Evolutionary conservation across 2,888 invertebrate genomes (phyloP), one percentile per base, ranked within the genome.

Genomic region (Myopa tessellatipennis): DNA sequence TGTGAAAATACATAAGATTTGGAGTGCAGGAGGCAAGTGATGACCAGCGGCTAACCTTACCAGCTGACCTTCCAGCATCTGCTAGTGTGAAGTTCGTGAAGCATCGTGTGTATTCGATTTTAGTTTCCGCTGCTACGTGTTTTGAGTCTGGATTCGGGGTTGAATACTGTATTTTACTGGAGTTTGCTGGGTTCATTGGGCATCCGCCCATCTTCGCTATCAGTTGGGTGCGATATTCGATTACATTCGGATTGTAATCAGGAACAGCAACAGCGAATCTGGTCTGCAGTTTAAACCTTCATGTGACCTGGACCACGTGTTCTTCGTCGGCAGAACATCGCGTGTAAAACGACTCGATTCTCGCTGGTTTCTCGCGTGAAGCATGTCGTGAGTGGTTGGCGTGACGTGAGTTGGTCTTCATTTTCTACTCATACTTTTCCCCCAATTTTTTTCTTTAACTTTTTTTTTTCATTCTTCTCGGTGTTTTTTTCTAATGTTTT

Each of bases 231-330:
- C 26, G 26, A 26, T 26, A 26, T 26, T 26, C 26, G 26, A 26
- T 26, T 26, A 26, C 26, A 26, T 26, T 26, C 26, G 26, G 26
- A 26, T 26, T 26, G 26, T 26, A 26, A 26, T 26, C 26, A 26
- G 26, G 26, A 26, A 2, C 26, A 26, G 26, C 26, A 26, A 26
- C 26, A 26, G 26, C 26, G 26, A 26, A 26, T 26, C 26, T 26
- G 26, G 26, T 26, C 26, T 1, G 26, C 26, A 26, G 87, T 87
- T 85, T 88, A 88, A 88, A 88, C 88, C 88, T 88, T 85, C 88
- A 87, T 88, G 88, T 88, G 88, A 88, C 86, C 85, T 84, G 85
- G 84, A 87, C 88, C 88, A 88, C 88, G 88, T 88, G 88, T 85
- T 85, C 89, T 89, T 85, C 85, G n/a, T n/a, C 55, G 55, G 16